phyloP scores from a whole-genome alignment of 2,113 vertebrate species.

The Rhabdomys dilectus region DNA sequence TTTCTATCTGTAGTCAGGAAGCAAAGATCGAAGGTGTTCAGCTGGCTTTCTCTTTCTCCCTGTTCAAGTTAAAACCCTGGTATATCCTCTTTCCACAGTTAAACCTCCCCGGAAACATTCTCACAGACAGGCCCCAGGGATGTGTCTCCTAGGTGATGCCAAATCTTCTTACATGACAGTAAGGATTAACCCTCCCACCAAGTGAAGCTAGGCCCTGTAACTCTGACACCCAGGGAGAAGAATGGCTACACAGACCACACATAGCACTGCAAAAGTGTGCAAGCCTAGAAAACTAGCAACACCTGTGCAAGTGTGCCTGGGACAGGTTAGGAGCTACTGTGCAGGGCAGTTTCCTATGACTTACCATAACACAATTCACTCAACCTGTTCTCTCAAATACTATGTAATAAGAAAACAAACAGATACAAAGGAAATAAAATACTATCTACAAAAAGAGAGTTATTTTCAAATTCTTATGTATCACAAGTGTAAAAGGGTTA shows the following conservation, averaged over 20 bases:
- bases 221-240: not conserved
- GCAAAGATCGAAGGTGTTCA: not conserved
- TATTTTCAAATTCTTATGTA: not conserved
- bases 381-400: not conserved
- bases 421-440: not conserved
- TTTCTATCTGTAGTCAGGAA: not conserved
- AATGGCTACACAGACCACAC: not conserved
- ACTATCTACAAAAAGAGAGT: not conserved
- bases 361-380: too few species aligned
- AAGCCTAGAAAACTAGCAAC: not conserved
- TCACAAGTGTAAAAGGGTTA: not conserved
- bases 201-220: not conserved
- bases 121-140: not conserved
- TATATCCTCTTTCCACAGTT: not conserved
- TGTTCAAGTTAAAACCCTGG: not conserved
- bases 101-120: not conserved
- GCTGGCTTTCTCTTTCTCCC: not conserved
- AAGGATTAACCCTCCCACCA: not conserved
- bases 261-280: not conserved
- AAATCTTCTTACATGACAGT: not conserved
- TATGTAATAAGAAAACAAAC: not conserved
- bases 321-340: rapidly evolving
- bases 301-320: not conserved
- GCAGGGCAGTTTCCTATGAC: rapidly evolving
- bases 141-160: not conserved